Evolutionary conservation across 2,113 vertebrate genomes (phyloP), one percentile per base, ranked within the genome.

Genomic region (Paradisaea rubra): DNA sequence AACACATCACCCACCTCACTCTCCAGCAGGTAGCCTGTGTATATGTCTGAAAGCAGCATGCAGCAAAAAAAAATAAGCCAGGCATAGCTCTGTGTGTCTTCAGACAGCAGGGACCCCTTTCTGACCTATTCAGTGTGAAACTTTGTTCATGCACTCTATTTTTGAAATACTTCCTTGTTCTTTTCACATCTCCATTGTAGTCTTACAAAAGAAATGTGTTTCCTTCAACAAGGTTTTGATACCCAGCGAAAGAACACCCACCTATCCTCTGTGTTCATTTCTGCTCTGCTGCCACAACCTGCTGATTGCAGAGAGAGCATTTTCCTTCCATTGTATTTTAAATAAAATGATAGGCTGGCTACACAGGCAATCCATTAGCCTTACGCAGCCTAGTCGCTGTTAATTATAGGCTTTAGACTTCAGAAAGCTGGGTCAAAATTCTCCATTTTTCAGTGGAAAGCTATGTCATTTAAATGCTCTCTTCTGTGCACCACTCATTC

Each of bases 361-460:
- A 30, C 25, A 39, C 0, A 65, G 91, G 85, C 88, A 96, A 94
- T 92, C 85, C 92, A 87, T 94, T 89, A 94, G 71, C 45, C 42
- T 84, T 86, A 87, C 4, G 20, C 65, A 84, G 81, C 72, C 57
- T 78, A 92, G 70, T 90, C 64, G 23, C 57, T 9, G 17, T 57
- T 96, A 97, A 92, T 93, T 93, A 91, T 30, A 88, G 71, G 42
- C 37, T 93, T 96, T 56, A 88, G 63, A 44, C 83, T 68, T 91
- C 2, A 5, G 84, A 68, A 68, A 90, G 71, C 89, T 61, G 35
- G 91, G 68, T 81, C 79, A 87, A 92, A 96, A 92, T 47, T 84
- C 60, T 92, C 56, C 31, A 19, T 82, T 93, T 94, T 86, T 87
- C 86, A 59, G 28, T 53, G 44, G 45, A 86, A 92, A 83, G 18